Evolutionary conservation across 2,797 vertebrate species (phyloP).

Genomic region (Lacerta viridis): DNA sequence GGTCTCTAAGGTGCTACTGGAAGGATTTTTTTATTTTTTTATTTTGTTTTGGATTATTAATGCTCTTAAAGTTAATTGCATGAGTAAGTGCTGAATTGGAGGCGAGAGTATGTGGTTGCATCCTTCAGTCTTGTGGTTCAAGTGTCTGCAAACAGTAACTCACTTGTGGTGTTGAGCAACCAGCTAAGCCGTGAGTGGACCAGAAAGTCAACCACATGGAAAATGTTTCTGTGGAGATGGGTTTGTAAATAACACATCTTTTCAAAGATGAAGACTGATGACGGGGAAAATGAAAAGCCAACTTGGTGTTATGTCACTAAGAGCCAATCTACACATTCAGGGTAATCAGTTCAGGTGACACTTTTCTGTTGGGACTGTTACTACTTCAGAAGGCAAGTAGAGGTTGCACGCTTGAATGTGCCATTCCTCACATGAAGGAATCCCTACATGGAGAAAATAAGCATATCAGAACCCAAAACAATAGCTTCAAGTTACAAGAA

Average conservation of each 20-base stretch:
- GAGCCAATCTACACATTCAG: too few species aligned
- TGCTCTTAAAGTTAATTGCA: not conserved
- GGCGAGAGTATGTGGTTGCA: not conserved
- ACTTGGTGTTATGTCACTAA: not conserved
- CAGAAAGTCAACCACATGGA: not conserved
- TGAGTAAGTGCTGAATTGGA: not conserved
- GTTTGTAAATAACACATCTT: not conserved
- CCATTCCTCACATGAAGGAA: too few species aligned
- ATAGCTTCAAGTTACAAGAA: too few species aligned
- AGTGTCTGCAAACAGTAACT: not conserved
- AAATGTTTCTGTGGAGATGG: not conserved
- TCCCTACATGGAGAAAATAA: not conserved
- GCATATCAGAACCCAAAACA: not conserved
- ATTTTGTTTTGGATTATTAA: not conserved
- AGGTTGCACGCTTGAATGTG: not conserved
- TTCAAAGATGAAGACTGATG: not conserved
- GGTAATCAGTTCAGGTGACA: not conserved
- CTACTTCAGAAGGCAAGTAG: not conserved
- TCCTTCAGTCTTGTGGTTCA: conserved; percentile 11
- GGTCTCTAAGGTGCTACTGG: too few species aligned
- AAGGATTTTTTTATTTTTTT: too few species aligned
- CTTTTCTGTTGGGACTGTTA: not conserved
- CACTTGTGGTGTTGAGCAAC: not conserved
- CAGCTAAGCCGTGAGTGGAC: not conserved
- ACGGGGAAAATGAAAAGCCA: not conserved